Evolutionary conservation across 2,797 vertebrate genomes (phyloP).

Genomic region (Mycteria americana): DNA sequence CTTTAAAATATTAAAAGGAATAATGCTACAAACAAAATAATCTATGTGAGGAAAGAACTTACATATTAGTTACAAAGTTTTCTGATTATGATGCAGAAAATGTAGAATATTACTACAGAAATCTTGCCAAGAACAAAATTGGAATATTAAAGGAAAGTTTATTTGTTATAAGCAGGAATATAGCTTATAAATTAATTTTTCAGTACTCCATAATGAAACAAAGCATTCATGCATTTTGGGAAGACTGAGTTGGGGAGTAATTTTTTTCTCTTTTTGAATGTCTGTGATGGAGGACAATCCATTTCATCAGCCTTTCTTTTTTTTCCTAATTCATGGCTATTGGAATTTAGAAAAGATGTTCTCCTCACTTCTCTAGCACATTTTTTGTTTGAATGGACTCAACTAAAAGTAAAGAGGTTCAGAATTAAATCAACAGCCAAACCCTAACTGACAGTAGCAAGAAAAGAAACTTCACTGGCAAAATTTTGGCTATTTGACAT

Average conservation of each 20-base stretch:
- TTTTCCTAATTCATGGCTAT: background rate
- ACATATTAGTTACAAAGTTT: background rate
- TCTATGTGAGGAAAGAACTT: background rate
- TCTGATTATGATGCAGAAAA: background rate
- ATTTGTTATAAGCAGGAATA: background rate
- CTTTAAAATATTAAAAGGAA: conserved; percentile 6
- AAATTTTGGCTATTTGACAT: background rate
- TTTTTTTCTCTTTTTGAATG: background rate
- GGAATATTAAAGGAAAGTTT: background rate
- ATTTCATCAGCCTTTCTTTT: background rate
- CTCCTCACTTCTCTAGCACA: background rate
- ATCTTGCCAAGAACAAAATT: background rate
- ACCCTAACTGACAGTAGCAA: background rate
- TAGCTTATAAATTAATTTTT: background rate
- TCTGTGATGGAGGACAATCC: background rate
- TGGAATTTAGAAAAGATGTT: background rate
- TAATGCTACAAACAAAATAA: background rate
- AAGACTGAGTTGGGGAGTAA: background rate
- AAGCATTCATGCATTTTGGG: background rate
- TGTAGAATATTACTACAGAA: background rate
- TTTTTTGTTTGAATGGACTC: background rate
- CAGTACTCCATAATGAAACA: background rate
- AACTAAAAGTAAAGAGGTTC: background rate
- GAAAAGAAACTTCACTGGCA: background rate
- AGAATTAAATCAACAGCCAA: background rate